Conservation (phyloP, 2,797 vertebrate genomes). For the Ceryle rudis region DNA sequence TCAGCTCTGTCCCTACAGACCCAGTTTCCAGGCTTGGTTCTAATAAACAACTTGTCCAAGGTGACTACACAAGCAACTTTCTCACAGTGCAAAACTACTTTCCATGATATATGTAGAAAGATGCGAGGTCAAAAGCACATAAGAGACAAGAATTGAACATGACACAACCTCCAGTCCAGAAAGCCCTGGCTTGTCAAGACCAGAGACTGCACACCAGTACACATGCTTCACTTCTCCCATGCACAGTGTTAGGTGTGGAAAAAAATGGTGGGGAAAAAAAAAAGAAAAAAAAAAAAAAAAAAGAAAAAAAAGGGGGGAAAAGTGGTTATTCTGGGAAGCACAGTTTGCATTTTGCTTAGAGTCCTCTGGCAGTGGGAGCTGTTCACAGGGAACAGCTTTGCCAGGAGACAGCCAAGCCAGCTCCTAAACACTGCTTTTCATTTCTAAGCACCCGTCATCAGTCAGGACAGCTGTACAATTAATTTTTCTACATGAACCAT, state of each 20-base stretch:
- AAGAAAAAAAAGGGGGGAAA: neutral
- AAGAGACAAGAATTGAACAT: neutral
- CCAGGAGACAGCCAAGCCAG: neutral
- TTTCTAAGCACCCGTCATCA: neutral
- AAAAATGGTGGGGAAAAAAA: neutral
- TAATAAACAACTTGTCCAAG: neutral
- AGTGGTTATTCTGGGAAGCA: neutral
- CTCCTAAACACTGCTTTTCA: neutral
- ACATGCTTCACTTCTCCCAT: fast-evolving
- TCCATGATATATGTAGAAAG: neutral
- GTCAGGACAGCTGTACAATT: neutral
- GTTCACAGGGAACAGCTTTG: neutral
- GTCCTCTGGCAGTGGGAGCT: fast-evolving
- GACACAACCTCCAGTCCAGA: neutral
- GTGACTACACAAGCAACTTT: neutral
- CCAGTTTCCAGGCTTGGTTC: neutral
- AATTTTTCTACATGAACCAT: neutral
- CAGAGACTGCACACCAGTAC: fast-evolving
- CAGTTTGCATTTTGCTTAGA: fast-evolving
- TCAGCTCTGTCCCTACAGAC: neutral
- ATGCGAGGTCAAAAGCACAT: neutral
- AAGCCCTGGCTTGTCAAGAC: neutral
- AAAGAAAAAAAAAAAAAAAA: neutral
- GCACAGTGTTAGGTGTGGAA: neutral
- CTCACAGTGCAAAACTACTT: neutral